Percentiles rank a stretch among this genome's conserved stretches.
phyloP scores from a whole-genome alignment of 2,113 vertebrate species.

The Bubo scandiacus region DNA sequence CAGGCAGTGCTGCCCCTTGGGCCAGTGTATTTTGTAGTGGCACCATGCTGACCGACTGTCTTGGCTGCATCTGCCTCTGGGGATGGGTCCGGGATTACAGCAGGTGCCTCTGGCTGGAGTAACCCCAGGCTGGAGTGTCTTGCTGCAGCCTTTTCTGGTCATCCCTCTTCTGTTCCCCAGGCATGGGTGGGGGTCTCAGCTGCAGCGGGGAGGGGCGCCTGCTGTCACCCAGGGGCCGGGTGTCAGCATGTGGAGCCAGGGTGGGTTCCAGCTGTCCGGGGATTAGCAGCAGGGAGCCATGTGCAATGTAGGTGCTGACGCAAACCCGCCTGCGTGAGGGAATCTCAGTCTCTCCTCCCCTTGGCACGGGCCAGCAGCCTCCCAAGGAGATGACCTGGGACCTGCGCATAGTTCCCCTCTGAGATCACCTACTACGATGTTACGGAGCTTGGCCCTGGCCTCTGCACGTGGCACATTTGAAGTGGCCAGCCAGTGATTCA shows the following conservation, averaged over 20 bases:
- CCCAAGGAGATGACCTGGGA: not conserved
- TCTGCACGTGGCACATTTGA: not conserved
- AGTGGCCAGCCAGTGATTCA: not conserved
- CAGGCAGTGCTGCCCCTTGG: not conserved
- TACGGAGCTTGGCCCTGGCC: not conserved
- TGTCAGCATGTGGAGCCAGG: not conserved
- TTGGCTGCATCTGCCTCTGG: fast-evolving
- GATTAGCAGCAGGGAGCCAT: not conserved
- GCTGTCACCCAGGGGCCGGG: not conserved
- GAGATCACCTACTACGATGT: not conserved
- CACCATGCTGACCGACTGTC: fast-evolving
- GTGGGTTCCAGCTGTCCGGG: not conserved
- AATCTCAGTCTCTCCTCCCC: not conserved
- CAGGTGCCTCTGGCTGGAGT: not conserved
- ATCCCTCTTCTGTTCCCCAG: not conserved
- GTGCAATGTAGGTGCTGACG: not conserved
- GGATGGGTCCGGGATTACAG: not conserved
- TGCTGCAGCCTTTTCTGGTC: conserved; percentile 21
- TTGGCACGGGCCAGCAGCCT: not conserved
- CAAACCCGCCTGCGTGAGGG: not conserved
- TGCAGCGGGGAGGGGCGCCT: not conserved
- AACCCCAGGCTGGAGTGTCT: not conserved
- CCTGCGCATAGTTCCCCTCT: not conserved
- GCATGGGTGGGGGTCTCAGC: not conserved
- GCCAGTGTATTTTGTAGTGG: not conserved